Conservation (phyloP, 92 coral and sea anemone species). For the Heteractis magnifica region DNA sequence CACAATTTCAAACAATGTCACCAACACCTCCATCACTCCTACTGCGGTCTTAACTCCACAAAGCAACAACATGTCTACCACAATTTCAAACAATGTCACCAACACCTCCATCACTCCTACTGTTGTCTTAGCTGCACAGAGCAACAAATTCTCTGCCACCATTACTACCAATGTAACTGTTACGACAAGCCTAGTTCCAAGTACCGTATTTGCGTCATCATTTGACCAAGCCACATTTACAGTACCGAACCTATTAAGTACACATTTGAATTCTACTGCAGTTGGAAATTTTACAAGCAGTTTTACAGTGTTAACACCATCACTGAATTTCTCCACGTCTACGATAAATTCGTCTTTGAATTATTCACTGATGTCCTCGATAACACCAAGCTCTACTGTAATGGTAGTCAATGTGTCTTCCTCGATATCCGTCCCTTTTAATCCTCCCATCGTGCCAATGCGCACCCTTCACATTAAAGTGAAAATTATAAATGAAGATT, state of each 20-base stretch:
- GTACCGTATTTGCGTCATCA: neutral
- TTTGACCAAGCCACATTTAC: neutral
- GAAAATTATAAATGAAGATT: conserved; percentile 2
- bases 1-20: neutral
- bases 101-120: neutral
- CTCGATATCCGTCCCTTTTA: neutral
- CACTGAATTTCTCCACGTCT: neutral
- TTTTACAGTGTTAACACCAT: conserved; percentile 4
- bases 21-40: neutral
- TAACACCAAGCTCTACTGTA: conserved; percentile 21
- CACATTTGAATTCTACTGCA: neutral
- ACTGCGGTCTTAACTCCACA: neutral
- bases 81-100: too few relatives aligned
- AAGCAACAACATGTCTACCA: neutral
- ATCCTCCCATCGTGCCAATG: neutral
- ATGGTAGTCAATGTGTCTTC: conserved; percentile 17
- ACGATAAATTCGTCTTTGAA: neutral
- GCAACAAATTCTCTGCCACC: neutral
- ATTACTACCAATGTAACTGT: neutral
- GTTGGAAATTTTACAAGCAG: neutral
- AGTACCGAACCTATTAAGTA: neutral
- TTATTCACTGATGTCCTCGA: neutral
- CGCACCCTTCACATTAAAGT: neutral
- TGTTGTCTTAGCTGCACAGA: neutral
- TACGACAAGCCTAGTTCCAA: neutral